A percentile compares a stretch with the other conserved stretches of the same genome.
Conservation (phyloP, 2,888 invertebrate genomes). For the Pogonocherus hispidulus region DNA sequence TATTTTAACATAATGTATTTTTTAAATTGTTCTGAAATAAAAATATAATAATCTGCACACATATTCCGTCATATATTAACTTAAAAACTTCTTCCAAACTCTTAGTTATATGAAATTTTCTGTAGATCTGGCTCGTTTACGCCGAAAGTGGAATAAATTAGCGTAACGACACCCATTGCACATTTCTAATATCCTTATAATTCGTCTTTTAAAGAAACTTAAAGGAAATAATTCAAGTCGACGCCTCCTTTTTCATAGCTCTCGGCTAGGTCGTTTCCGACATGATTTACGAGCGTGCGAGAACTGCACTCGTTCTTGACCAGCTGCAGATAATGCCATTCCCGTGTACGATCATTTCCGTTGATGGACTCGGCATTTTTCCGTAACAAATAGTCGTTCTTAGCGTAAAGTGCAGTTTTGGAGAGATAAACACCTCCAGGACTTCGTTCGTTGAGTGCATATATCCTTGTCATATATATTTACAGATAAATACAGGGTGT, state of each 20-base stretch:
- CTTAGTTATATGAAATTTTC: too few relatives aligned
- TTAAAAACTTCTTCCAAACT: too few relatives aligned
- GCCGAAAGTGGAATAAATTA: not conserved
- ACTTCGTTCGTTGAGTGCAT: not conserved
- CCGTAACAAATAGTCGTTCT: not conserved
- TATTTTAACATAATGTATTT: too few relatives aligned
- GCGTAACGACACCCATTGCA: not conserved
- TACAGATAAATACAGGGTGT: too few relatives aligned
- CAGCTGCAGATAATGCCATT: not conserved
- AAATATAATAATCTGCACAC: too few relatives aligned
- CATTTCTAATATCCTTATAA: not conserved
- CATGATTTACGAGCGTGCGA: not conserved
- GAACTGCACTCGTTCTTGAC: not conserved
- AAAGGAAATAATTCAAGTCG: not conserved
- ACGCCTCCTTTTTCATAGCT: not conserved
- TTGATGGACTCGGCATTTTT: not conserved
- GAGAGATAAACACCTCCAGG: not conserved
- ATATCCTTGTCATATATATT: not conserved
- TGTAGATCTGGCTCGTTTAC: too few relatives aligned
- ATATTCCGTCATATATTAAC: too few relatives aligned
- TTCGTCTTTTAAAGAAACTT: not conserved
- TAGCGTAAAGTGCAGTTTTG: not conserved
- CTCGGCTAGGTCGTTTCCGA: not conserved
- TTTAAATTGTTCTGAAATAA: too few relatives aligned
- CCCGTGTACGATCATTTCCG: constrained; percentile 2